A percentile compares a stretch with the other conserved stretches of the same genome.
Conservation (phyloP, 2,797 vertebrate species). For the Anguilla megastoma region DNA sequence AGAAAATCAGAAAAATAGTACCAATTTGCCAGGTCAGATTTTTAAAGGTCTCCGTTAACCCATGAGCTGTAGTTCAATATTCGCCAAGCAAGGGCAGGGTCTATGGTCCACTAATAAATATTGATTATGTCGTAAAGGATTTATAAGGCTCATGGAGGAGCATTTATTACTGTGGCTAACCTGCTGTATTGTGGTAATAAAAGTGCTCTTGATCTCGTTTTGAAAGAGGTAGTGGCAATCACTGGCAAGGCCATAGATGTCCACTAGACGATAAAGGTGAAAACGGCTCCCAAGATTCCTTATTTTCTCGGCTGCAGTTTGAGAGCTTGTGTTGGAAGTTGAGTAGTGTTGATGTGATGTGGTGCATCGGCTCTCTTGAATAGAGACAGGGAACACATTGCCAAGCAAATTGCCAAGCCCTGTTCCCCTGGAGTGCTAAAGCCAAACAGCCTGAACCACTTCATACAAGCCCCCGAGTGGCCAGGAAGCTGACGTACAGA, state of each 20-base stretch:
- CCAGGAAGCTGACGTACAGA: too few species aligned
- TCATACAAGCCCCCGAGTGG: background rate
- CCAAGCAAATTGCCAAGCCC: conserved; percentile 61
- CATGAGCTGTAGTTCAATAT: conserved; percentile 48
- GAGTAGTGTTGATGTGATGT: conserved; percentile 44
- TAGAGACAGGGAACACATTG: conserved; percentile 52
- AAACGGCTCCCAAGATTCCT: conserved; percentile 30
- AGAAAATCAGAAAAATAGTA: conserved; percentile 13
- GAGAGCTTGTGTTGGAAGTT: conserved; percentile 43
- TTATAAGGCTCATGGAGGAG: conserved; percentile 50
- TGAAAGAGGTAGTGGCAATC: conserved; percentile 50
- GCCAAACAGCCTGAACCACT: background rate
- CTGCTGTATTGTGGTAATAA: conserved; percentile 57
- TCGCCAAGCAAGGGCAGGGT: conserved; percentile 39
- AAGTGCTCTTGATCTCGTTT: conserved; percentile 48
- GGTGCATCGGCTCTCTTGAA: conserved; percentile 47
- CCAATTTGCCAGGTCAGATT: conserved; percentile 41
- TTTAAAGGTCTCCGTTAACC: conserved; percentile 40
- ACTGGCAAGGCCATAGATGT: conserved; percentile 22
- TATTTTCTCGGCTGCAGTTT: background rate
- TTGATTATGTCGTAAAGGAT: conserved; percentile 56
- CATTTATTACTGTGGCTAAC: conserved; percentile 52
- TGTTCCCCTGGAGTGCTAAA: conserved; percentile 43
- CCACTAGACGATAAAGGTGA: conserved; percentile 37
- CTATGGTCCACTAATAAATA: conserved; percentile 51